A percentile compares a stretch with the other conserved stretches of the same genome.
phyloP scores from a whole-genome alignment of 2,797 vertebrate genomes.

The Gobionotothen gibberifrons region DNA sequence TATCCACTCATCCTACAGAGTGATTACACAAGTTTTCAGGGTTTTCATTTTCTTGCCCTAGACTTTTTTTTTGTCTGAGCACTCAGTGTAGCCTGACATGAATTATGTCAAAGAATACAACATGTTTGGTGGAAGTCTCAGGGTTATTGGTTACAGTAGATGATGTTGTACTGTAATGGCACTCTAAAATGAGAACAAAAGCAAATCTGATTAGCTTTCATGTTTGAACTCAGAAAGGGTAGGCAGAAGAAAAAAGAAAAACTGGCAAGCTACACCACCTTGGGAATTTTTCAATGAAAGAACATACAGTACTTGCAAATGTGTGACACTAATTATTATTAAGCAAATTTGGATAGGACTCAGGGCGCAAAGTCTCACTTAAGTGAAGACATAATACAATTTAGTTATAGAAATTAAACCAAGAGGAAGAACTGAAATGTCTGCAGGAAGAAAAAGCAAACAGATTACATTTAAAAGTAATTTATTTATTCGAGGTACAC shows the following conservation, averaged over 20 bases:
- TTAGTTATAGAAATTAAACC: slow-evolving; percentile 23
- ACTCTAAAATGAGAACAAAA: neutral
- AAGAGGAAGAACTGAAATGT: slow-evolving; percentile 15
- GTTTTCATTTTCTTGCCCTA: slow-evolving; percentile 28
- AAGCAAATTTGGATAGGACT: neutral
- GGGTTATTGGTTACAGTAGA: neutral
- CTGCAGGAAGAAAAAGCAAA: slow-evolving; percentile 4
- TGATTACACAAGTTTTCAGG: slow-evolving; percentile 16
- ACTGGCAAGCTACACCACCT: neutral
- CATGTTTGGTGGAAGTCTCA: slow-evolving; percentile 13
- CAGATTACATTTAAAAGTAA: slow-evolving; percentile 3
- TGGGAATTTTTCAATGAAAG: neutral
- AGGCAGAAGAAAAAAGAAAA: neutral
- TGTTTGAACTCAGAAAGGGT: neutral
- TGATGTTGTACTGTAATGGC: slow-evolving; percentile 11
- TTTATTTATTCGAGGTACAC: neutral
- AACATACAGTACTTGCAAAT: neutral
- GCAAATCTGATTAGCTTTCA: slow-evolving; percentile 6
- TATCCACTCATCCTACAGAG: slow-evolving; percentile 20
- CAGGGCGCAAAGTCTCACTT: slow-evolving; percentile 1
- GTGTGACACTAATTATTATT: slow-evolving; percentile 23
- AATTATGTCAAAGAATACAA: slow-evolving; percentile 44
- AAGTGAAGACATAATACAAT: slow-evolving; percentile 11
- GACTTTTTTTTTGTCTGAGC: slow-evolving; percentile 19
- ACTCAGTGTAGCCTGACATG: slow-evolving; percentile 24